phyloP scores from a whole-genome alignment of 1,140 invertebrate genomes.

The Halesus radiatus region DNA sequence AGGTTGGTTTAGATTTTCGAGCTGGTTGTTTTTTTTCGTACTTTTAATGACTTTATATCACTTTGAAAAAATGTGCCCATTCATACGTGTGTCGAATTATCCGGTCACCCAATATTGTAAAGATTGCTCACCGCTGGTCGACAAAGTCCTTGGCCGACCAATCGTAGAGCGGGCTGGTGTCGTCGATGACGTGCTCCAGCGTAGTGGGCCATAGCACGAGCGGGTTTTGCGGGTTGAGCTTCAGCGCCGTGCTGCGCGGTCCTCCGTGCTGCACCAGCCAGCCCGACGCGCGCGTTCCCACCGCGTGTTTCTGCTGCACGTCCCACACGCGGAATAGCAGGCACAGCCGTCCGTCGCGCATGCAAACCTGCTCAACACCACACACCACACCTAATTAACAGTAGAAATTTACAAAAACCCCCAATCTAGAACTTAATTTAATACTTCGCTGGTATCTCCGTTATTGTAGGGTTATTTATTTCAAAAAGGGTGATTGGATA shows the following conservation, averaged over 20 bases:
- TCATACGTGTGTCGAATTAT: too few species aligned
- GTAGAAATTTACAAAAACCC: too few species aligned
- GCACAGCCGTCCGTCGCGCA: conserved; percentile 70
- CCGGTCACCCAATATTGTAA: too few species aligned
- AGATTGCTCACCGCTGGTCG: conserved; percentile 60
- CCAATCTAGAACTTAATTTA: too few species aligned
- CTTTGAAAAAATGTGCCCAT: too few species aligned
- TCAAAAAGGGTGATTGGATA: too few species aligned
- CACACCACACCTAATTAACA: too few species aligned
- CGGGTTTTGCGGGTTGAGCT: conserved; percentile 53
- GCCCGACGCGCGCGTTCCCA: conserved; percentile 66
- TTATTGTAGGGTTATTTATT: too few species aligned
- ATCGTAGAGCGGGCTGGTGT: conserved; percentile 67
- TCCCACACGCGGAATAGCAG: conserved; percentile 71
- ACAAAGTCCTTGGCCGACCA: conserved; percentile 67
- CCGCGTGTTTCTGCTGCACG: conserved; percentile 66
- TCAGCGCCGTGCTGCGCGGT: conserved; percentile 63
- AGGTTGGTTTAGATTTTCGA: too few species aligned
- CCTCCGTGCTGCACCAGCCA: conserved; percentile 54
- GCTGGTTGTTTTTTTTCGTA: too few species aligned
- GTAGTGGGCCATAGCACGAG: conserved; percentile 70
- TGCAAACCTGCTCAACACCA: conserved; percentile 62
- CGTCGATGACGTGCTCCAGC: conserved; percentile 70
- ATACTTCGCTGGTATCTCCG: too few species aligned
- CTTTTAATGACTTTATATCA: too few species aligned